Evolutionary conservation across 2,888 invertebrate genomes (phyloP).

Genomic region (Tridacna gigas): DNA sequence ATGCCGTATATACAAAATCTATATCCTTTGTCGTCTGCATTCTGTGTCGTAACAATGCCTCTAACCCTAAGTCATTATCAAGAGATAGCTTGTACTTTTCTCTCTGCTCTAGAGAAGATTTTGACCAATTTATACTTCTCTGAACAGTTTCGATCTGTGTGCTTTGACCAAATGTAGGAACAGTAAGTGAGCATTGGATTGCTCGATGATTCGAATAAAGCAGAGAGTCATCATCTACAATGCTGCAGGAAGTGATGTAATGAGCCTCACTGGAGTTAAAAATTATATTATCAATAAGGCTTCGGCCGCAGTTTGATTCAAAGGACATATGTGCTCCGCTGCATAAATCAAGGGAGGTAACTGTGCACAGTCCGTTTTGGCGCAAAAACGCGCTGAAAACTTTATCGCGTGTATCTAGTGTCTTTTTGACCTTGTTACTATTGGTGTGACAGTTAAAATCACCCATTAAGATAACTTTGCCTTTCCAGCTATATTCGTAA

Average conservation of each 20-base stretch:
- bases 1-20: too few relatives aligned
- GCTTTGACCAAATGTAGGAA: not conserved
- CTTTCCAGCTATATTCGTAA: not conserved
- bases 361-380: not conserved
- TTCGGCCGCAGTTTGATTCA: not conserved
- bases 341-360: not conserved
- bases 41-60: not conserved
- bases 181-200: not conserved
- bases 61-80: not conserved
- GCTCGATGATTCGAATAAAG: not conserved
- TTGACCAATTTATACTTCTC: too few relatives aligned
- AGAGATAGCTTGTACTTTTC: not conserved
- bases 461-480: not conserved
- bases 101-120: too few relatives aligned
- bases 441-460: conserved; percentile 4
- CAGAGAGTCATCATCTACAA: not conserved
- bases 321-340: not conserved
- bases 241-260: not conserved
- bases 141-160: too few relatives aligned
- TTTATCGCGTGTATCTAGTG: not conserved
- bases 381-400: not conserved
- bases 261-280: not conserved
- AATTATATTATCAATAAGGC: not conserved
- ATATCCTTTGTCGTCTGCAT: too few relatives aligned
- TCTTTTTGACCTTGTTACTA: not conserved